Percentiles rank a stretch among this genome's conserved stretches.
Evolutionary conservation across 2,797 vertebrate species (phyloP).

Genomic region (Hylomyscus alleni): DNA sequence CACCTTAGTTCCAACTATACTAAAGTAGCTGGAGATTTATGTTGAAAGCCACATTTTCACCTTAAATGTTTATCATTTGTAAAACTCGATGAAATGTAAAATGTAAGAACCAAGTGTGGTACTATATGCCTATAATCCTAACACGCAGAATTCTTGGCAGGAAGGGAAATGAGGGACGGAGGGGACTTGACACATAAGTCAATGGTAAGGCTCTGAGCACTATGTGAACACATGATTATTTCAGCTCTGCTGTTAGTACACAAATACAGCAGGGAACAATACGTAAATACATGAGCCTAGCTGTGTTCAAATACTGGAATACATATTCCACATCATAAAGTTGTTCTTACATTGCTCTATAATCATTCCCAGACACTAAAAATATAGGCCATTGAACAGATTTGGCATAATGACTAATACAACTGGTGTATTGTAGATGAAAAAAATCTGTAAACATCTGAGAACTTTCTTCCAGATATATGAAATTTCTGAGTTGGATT

Average conservation of each 20-base stretch:
- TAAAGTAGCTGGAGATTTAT: slow-evolving; percentile 21
- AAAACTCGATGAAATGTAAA: slow-evolving; percentile 26
- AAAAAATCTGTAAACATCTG: background rate
- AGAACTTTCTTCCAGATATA: slow-evolving; percentile 27
- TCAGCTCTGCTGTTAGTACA: background rate
- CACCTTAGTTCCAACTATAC: slow-evolving; percentile 1
- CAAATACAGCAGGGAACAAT: background rate
- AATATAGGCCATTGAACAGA: background rate
- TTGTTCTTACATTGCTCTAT: slow-evolving; percentile 24
- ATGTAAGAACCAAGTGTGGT: background rate
- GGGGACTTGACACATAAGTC: background rate
- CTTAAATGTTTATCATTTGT: slow-evolving; percentile 37
- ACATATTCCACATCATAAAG: slow-evolving; percentile 23
- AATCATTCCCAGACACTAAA: slow-evolving; percentile 3
- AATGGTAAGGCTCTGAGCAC: background rate
- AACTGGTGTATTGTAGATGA: background rate
- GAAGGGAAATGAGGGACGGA: fast-evolving
- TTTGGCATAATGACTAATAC: background rate
- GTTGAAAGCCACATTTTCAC: slow-evolving; percentile 6
- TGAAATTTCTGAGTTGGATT: slow-evolving; percentile 27
- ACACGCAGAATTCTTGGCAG: background rate
- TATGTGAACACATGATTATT: background rate
- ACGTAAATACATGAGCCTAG: background rate
- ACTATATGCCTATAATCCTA: background rate
- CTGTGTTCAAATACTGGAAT: background rate